Conservation (phyloP, 2,797 vertebrate genomes). For the Gymnothorax javanicus region DNA sequence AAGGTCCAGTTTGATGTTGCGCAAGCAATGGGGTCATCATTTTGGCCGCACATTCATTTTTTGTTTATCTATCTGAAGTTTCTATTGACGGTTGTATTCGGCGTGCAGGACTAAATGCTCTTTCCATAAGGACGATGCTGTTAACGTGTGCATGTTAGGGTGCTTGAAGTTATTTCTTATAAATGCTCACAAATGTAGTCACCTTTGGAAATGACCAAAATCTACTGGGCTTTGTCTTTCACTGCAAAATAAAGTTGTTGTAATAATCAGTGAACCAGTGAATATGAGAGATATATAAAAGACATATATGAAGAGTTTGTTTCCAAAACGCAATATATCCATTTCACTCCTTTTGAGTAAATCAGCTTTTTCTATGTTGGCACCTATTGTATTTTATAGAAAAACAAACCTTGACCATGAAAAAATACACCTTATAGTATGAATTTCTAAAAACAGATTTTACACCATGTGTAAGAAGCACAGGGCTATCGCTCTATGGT, state of each 20-base stretch:
- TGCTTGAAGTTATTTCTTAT: not conserved
- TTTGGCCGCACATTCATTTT: not conserved
- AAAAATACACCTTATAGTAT: too few relatives aligned
- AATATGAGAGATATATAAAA: not conserved
- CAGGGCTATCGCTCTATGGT: too few relatives aligned
- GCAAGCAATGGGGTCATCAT: not conserved
- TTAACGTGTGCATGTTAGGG: not conserved
- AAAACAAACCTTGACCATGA: too few relatives aligned
- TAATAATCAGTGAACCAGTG: not conserved
- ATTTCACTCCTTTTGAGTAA: too few relatives aligned
- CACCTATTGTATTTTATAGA: too few relatives aligned
- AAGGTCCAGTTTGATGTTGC: constrained; percentile 1
- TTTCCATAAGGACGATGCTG: not conserved
- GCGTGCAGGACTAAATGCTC: not conserved
- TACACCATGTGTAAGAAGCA: too few relatives aligned
- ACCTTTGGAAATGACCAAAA: not conserved
- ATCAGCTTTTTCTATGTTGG: too few relatives aligned
- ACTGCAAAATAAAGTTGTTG: not conserved
- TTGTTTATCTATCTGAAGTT: not conserved
- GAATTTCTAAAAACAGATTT: too few relatives aligned
- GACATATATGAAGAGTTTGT: not conserved
- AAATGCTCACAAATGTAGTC: not conserved
- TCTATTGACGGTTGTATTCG: not conserved
- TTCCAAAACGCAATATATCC: too few relatives aligned
- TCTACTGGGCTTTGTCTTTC: not conserved